These are phyloP conservation scores for Thumatha senex DNA, from an alignment of 2,888 invertebrate genomes.

Conservation along the genomic window DNA sequence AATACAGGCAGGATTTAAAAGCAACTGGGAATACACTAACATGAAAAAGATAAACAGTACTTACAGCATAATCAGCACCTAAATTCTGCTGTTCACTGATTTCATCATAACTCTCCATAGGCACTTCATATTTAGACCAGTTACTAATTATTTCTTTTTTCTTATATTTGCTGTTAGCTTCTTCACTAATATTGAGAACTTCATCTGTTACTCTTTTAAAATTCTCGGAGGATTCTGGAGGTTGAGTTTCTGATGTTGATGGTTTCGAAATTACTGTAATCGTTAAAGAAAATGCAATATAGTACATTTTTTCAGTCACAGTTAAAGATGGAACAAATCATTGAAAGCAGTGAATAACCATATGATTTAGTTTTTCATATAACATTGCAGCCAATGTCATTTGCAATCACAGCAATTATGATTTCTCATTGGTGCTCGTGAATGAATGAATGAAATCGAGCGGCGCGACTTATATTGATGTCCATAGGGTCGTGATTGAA, in stretches of 20 bases:
- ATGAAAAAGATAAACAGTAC: too few relatives aligned
- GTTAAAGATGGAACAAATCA: too few relatives aligned
- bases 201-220: slow-evolving; percentile 75
- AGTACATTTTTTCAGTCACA: not conserved
- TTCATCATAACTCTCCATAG: slow-evolving; percentile 73
- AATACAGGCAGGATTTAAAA: too few relatives aligned
- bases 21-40: too few relatives aligned
- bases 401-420: too few relatives aligned
- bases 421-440: too few relatives aligned
- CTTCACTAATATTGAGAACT: slow-evolving; percentile 73
- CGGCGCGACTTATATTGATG: too few relatives aligned
- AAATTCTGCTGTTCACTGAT: slow-evolving; percentile 69
- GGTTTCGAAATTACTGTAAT: slow-evolving; percentile 58
- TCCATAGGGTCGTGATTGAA: too few relatives aligned
- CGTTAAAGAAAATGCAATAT: not conserved
- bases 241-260: slow-evolving; percentile 57
- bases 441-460: too few relatives aligned
- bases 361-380: too few relatives aligned
- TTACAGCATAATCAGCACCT: slow-evolving; percentile 80
- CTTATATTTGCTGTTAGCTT: slow-evolving; percentile 69
- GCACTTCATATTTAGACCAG: slow-evolving; percentile 79
- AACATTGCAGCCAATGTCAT: too few relatives aligned
- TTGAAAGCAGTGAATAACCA: too few relatives aligned
- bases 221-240: slow-evolving; percentile 69
- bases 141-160: slow-evolving; percentile 79